phyloP scores from a whole-genome alignment of 2,888 invertebrate genomes.

The Agrochola lota region DNA sequence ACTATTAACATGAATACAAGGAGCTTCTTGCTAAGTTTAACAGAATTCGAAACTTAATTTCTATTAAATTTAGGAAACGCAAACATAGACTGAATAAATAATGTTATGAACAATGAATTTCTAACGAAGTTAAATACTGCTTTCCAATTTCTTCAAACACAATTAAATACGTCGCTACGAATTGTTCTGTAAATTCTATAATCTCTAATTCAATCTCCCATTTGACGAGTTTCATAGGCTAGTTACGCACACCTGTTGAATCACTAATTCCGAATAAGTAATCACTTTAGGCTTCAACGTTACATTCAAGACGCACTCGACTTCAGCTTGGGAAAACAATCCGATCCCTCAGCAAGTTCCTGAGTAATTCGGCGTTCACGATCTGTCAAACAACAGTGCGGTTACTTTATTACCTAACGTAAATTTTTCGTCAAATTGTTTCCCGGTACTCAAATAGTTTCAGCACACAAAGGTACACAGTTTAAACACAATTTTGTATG shows the following conservation, averaged over 20 bases:
- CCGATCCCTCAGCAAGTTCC: slow-evolving; percentile 63
- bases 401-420: slow-evolving; percentile 66
- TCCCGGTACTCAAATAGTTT: slow-evolving; percentile 64
- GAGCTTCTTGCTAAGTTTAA: slow-evolving; percentile 3
- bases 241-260: slow-evolving; percentile 69
- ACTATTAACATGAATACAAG: slow-evolving; percentile 40
- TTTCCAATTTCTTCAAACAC: slow-evolving; percentile 47
- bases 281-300: slow-evolving; percentile 56
- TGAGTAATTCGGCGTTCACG: slow-evolving; percentile 66
- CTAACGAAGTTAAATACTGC: slow-evolving; percentile 20
- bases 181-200: slow-evolving; percentile 44
- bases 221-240: slow-evolving; percentile 60
- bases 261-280: slow-evolving; percentile 63
- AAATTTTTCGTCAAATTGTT: slow-evolving; percentile 72
- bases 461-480: slow-evolving; percentile 51
- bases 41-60: slow-evolving; percentile 4
- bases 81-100: slow-evolving; percentile 10
- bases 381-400: slow-evolving; percentile 68
- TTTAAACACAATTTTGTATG: slow-evolving; percentile 50
- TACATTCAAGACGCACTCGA: slow-evolving; percentile 47
- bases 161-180: slow-evolving; percentile 41
- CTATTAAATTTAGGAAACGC: neutral
- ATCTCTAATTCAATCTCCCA: slow-evolving; percentile 51
- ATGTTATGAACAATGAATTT: slow-evolving; percentile 35
- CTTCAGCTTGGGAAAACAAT: slow-evolving; percentile 60